Evolutionary conservation across 1,140 invertebrate species (phyloP).

Genomic region (Laupala kohalensis): DNA sequence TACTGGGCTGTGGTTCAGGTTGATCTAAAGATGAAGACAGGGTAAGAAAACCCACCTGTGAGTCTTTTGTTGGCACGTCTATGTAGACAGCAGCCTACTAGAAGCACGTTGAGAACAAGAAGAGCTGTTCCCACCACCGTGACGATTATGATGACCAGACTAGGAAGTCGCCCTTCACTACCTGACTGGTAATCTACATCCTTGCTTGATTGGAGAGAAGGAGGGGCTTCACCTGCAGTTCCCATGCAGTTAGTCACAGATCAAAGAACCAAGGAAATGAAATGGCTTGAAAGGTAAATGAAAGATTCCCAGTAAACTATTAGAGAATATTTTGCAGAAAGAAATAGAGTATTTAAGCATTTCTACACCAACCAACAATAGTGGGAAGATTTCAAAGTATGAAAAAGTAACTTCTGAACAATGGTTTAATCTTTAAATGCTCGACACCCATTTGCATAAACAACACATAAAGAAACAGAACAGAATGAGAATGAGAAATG

Average conservation of each 20-base stretch:
- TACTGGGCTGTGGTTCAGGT: constrained; percentile 28
- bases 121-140: constrained; percentile 56
- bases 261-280: neutral
- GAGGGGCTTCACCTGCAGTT: constrained; percentile 27
- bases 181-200: constrained; percentile 24
- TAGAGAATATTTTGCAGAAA: too few relatives aligned
- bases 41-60: constrained; percentile 33
- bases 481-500: too few relatives aligned
- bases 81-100: constrained; percentile 78
- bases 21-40: constrained; percentile 3
- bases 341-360: too few relatives aligned
- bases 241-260: constrained; percentile 7
- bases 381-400: too few relatives aligned
- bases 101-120: constrained; percentile 64
- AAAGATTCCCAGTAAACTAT: too few relatives aligned
- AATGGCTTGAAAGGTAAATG: too few relatives aligned
- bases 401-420: too few relatives aligned
- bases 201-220: constrained; percentile 29
- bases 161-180: constrained; percentile 11
- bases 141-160: constrained; percentile 57
- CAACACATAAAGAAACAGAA: too few relatives aligned
- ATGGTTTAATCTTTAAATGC: too few relatives aligned
- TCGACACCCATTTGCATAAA: too few relatives aligned
- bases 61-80: constrained; percentile 56
- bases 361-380: too few relatives aligned